phyloP scores from a whole-genome alignment of 2,888 invertebrate genomes.

The Oegoconia quadripuncta region DNA sequence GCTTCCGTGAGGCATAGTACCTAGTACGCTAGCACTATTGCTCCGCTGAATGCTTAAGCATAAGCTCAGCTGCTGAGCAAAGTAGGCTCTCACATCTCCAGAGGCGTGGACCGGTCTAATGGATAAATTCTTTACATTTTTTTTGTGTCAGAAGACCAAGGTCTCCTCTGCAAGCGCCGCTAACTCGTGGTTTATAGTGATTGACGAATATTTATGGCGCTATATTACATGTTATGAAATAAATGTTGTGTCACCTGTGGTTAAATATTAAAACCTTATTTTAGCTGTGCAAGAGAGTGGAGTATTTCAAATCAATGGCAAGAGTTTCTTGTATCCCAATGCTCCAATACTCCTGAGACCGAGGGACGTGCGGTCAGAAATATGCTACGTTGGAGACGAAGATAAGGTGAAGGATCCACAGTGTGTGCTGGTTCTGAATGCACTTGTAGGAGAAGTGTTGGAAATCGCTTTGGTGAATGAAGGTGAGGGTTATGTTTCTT shows the following conservation, averaged over 20 bases:
- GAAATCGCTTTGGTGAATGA: slow-evolving; percentile 81
- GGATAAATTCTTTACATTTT: too few species aligned
- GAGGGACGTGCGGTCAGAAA: slow-evolving; percentile 48
- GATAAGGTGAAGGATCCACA: slow-evolving; percentile 52
- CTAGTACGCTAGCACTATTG: too few species aligned
- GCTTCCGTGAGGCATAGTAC: too few species aligned
- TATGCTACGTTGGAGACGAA: slow-evolving; percentile 61
- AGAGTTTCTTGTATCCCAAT: slow-evolving; percentile 79
- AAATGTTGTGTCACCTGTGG: neutral
- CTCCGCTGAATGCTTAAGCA: too few species aligned
- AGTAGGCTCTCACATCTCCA: too few species aligned
- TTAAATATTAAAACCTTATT: slow-evolving; percentile 18
- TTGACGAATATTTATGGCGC: too few species aligned
- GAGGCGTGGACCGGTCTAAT: too few species aligned
- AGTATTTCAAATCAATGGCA: slow-evolving; percentile 78
- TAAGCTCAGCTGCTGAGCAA: too few species aligned
- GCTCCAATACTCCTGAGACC: slow-evolving; percentile 78
- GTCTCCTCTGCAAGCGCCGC: too few species aligned
- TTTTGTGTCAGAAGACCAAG: too few species aligned
- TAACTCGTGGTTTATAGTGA: too few species aligned
- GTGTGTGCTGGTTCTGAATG: slow-evolving; percentile 77
- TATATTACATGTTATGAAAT: too few species aligned
- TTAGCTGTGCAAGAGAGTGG: slow-evolving; percentile 48
- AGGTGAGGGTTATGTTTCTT: slow-evolving; percentile 71
- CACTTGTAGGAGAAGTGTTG: slow-evolving; percentile 64